Conservation (phyloP, 2,888 invertebrate species). For the Philonicus albiceps region DNA sequence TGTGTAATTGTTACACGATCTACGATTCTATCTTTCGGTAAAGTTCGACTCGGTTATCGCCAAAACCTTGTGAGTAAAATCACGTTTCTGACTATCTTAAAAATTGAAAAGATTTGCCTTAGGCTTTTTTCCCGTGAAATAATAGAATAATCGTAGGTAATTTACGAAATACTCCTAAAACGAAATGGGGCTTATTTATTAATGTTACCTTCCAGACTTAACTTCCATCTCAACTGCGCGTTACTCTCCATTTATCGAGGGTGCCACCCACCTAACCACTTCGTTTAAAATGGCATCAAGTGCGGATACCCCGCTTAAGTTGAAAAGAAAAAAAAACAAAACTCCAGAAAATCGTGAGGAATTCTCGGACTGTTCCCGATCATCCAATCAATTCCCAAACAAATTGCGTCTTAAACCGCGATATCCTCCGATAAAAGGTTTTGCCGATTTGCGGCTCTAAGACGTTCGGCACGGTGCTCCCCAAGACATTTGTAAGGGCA, state of each 20-base stretch:
- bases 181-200: neutral
- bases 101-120: no score
- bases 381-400: constrained; percentile 20
- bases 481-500: neutral
- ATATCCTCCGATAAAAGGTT: constrained; percentile 14
- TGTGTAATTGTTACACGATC: no score
- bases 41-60: no score
- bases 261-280: neutral
- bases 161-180: no score
- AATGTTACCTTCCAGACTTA: neutral
- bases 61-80: no score
- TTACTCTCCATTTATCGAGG: neutral
- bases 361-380: neutral
- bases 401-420: constrained; percentile 6
- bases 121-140: no score
- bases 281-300: neutral
- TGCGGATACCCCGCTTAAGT: neutral
- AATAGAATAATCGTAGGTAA: no score
- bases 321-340: no score
- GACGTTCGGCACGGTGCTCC: neutral
- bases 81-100: no score
- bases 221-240: neutral
- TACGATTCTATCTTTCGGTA: no score
- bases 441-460: neutral
- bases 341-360: neutral